Evolutionary conservation across 1,140 invertebrate genomes (phyloP), one percentile per base, ranked within the genome.

Genomic region (Drosophila bipectinata): DNA sequence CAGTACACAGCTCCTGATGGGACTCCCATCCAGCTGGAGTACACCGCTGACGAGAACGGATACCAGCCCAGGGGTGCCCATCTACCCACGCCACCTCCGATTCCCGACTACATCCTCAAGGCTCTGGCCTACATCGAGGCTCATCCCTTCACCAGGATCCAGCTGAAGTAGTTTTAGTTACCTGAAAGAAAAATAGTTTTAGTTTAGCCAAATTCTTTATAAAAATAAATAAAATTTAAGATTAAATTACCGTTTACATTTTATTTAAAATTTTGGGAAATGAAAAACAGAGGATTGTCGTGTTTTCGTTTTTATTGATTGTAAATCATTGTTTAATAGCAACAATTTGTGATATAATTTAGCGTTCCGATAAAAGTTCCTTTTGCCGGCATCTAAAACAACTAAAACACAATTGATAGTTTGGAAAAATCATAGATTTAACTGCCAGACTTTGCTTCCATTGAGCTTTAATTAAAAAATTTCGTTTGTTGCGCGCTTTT

Each of bases 21-120:
- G 4, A 83, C 91, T 47, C 90, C 79, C 6, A 92, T 93, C 47
- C 72, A 91, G 18, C 72, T 94, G 9, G 90, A 92, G 7, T 97
- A 97, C 92, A 94, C 94, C 1, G 96, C 96, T 28, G 96, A 97
- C 76, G 95, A 96, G 83, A 95, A 95, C 67, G 96, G 96, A 15
- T 97, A 96, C 92, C 94, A 94, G 53, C 95, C 96, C 0, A 91
- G 93, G 45, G 96, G 96, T 8, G 94, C 93, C 6, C 96, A 96
- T 87, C 91, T 97, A 14, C 96, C 96, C 45, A 96, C 95, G 1
- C 95, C 96, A 12, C 96, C 96, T 32, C 91, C 93, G 94, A 98
- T 92, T 97, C 98, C 93, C 96, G 94, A 81, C 41, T 94, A 93
- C 61, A 95, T 95, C 54, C 92, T 93, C 60, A 93, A 92, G 72